Evolutionary conservation across 92 coral and sea anemone genomes (phyloP).

Genomic region (Siderastrea siderea): DNA sequence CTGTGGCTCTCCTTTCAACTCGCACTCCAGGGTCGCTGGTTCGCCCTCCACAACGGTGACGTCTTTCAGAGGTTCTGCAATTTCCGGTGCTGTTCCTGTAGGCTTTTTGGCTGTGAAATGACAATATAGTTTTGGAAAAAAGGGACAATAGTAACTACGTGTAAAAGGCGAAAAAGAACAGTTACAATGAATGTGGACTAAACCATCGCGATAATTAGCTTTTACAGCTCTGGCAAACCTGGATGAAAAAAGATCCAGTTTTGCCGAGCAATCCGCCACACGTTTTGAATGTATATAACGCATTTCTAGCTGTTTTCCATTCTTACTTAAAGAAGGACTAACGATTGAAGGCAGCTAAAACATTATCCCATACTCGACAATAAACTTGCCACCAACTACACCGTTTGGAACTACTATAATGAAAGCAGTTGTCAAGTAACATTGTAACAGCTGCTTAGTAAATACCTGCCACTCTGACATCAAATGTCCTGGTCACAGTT

Average conservation of each 20-base stretch:
- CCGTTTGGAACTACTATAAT: neutral
- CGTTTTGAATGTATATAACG: no score
- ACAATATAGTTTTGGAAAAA: neutral
- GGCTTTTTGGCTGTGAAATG: constrained; percentile 42
- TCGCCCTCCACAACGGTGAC: constrained; percentile 72
- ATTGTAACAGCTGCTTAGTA: no score
- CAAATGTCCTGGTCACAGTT: constrained; percentile 83
- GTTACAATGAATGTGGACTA: neutral
- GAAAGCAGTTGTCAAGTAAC: no score
- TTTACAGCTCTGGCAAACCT: neutral
- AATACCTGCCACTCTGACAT: constrained; percentile 83
- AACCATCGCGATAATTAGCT: neutral
- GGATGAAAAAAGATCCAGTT: neutral
- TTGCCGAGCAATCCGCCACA: neutral
- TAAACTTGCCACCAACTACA: no score
- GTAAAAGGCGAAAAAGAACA: neutral
- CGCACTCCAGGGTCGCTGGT: constrained; percentile 69
- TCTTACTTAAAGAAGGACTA: no score
- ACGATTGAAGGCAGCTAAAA: no score
- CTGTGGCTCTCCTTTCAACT: constrained; percentile 81
- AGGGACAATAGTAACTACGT: neutral
- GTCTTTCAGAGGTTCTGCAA: constrained; percentile 52
- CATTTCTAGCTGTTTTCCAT: no score
- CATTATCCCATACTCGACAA: no score
- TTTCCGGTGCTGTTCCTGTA: constrained; percentile 59